A percentile compares a stretch with the other conserved stretches of the same genome.
Evolutionary conservation across 2,797 vertebrate species (phyloP).

Genomic region (Melopsittacus undulatus): DNA sequence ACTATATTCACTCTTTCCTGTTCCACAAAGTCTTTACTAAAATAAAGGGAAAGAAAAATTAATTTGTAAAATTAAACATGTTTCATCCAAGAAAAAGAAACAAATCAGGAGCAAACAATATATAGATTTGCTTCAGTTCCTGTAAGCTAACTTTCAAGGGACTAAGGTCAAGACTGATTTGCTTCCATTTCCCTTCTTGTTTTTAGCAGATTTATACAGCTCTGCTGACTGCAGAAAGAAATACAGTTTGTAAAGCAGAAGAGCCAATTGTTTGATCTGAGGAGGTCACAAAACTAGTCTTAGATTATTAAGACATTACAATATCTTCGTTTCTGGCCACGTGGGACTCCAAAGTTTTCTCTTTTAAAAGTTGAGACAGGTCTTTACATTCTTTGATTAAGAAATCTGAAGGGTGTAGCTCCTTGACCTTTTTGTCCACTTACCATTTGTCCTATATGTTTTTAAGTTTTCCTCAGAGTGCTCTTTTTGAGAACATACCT

Average conservation of each 20-base stretch:
- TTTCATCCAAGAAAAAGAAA: not conserved
- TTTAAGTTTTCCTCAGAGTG: not conserved
- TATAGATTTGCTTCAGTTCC: not conserved
- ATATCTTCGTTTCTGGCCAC: not conserved
- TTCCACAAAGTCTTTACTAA: not conserved
- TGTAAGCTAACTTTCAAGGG: not conserved
- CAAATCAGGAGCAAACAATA: not conserved
- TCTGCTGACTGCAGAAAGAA: constrained; percentile 2
- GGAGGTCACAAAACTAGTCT: not conserved
- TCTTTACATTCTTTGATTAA: not conserved
- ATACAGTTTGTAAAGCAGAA: constrained; percentile 23
- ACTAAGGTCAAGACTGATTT: not conserved
- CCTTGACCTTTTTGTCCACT: not conserved
- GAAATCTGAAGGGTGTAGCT: not conserved
- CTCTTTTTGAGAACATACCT: not conserved
- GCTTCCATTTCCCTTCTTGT: constrained; percentile 10
- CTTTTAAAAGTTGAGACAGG: not conserved
- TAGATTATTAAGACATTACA: not conserved
- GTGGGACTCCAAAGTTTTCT: not conserved
- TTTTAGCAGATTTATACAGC: constrained; percentile 3
- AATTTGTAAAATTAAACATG: not conserved
- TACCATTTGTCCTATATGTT: not conserved
- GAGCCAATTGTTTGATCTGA: not conserved
- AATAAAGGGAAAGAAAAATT: not conserved
- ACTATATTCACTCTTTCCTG: not conserved